Percentiles rank a stretch among this genome's conserved stretches.
Evolutionary conservation across 2,797 vertebrate species (phyloP).

Genomic region (Bovichtus diacanthus): DNA sequence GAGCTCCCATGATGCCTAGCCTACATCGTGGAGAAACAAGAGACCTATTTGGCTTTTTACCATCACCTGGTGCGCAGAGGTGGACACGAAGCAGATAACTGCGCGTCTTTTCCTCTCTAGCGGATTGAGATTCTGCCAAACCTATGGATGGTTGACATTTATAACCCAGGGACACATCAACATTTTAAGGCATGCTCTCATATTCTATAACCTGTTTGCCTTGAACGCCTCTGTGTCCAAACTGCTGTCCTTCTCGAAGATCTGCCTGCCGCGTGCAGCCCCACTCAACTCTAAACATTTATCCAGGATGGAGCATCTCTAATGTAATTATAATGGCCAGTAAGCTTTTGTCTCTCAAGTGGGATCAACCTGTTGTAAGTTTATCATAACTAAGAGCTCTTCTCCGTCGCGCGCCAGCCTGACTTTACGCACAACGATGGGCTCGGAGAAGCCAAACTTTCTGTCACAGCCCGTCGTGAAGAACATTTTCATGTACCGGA

Average conservation of each 20-base stretch:
- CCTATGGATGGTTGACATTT: neutral
- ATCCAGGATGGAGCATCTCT: slow-evolving; percentile 27
- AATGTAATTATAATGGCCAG: slow-evolving; percentile 45
- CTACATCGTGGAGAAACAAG: slow-evolving; percentile 17
- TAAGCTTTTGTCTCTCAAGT: slow-evolving; percentile 1
- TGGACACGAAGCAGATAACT: slow-evolving; percentile 3
- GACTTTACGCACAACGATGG: slow-evolving; percentile 70
- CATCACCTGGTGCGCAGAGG: slow-evolving; percentile 31
- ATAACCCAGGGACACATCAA: neutral
- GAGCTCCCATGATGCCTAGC: slow-evolving; percentile 69
- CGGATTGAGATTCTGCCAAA: neutral
- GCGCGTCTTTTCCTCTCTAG: neutral
- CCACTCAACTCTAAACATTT: slow-evolving; percentile 4
- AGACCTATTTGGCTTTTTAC: slow-evolving; percentile 2
- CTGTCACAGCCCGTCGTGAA: slow-evolving; percentile 94
- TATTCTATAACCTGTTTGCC: neutral
- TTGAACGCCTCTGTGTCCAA: neutral
- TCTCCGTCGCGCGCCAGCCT: neutral
- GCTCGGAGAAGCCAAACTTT: slow-evolving; percentile 84
- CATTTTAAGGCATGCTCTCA: neutral
- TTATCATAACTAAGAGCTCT: slow-evolving; percentile 12
- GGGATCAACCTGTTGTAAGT: slow-evolving; percentile 22
- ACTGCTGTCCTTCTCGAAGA: neutral
- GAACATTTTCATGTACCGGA: slow-evolving; percentile 92
- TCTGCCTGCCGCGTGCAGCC: neutral